A percentile compares a stretch with the other conserved stretches of the same genome.
Conservation (phyloP, 2,797 vertebrate genomes). For the Sebastes elongatus region DNA sequence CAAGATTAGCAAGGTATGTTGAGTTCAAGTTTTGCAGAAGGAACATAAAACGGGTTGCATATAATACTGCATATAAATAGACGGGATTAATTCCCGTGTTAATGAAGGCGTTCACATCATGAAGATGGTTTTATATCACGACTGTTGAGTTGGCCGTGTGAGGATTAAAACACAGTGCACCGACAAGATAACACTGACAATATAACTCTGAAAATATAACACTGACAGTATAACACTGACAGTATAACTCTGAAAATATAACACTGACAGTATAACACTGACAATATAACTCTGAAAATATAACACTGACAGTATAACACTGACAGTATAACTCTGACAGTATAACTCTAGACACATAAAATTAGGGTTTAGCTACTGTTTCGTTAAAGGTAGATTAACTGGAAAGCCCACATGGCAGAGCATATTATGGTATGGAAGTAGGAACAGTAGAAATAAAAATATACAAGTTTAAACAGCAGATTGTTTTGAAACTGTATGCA, state of each 20-base stretch:
- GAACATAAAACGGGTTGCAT: neutral
- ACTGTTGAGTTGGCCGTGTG: no score
- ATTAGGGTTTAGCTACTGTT: neutral
- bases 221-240: no score
- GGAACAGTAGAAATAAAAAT: neutral
- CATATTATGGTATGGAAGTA: neutral
- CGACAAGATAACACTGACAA: neutral
- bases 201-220: no score
- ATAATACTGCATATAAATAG: neutral
- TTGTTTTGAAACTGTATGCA: neutral
- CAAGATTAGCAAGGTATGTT: neutral
- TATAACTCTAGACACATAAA: no score
- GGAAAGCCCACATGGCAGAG: neutral
- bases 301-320: fast-evolving
- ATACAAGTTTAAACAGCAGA: neutral
- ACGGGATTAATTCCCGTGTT: neutral
- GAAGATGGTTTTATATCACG: no score
- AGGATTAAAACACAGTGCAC: neutral
- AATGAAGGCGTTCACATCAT: neutral
- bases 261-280: no score
- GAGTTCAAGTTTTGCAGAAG: neutral
- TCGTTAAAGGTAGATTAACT: neutral
- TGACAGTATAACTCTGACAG: no score
- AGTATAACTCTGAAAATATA: neutral
- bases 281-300: no score